Evolutionary conservation across 2,797 vertebrate genomes (phyloP), one percentile per base, ranked within the genome.

Genomic region (Platalea minor): DNA sequence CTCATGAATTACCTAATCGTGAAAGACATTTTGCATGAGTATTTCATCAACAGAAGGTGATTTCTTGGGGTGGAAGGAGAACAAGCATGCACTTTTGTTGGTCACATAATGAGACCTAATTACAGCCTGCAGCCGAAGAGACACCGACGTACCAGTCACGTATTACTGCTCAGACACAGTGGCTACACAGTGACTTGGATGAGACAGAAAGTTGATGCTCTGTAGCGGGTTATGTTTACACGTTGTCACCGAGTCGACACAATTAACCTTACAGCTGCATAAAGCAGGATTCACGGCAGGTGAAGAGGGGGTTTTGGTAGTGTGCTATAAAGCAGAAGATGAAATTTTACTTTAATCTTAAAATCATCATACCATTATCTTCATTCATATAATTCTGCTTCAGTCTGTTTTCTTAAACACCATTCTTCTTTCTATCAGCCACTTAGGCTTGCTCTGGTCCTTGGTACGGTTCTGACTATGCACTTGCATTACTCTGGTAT

Each of bases 201-300:
- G 7, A 64, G 31, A 63, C 16, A 89, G 54, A 56, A 91, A 17
- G 43, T 13, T 63, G 10, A 45, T 75, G 11, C 39, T 72, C 24
- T 78, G 33, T 20, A 73, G 33, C 9, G 48, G 15, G 8, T 86
- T 83, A 57, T 25, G 41, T 25, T 50, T 45, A 28, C 9, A 13
- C 6, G 4, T 53, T 50, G 17, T 53, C 53, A 67, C 23, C 1
- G 10, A 80, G n/a, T 6, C 1, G 2, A 50, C 10, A 5, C 50
- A 41, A 89, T 67, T 35, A 81, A 90, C 20, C 24, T 85, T 48
- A 60, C 8, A 85, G 31, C 57, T 84, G 35, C 68, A 77, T 56
- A 35, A 67, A 74, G 57, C 35, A 92, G 33, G 21, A 83, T 85
- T 29, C 51, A 53, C 2, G 5, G 0, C 0, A 4, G 2, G 3